Percentiles rank a stretch among this genome's conserved stretches.
Evolutionary conservation across 2,113 vertebrate species (phyloP).

Genomic region (Sceloporus undulatus): DNA sequence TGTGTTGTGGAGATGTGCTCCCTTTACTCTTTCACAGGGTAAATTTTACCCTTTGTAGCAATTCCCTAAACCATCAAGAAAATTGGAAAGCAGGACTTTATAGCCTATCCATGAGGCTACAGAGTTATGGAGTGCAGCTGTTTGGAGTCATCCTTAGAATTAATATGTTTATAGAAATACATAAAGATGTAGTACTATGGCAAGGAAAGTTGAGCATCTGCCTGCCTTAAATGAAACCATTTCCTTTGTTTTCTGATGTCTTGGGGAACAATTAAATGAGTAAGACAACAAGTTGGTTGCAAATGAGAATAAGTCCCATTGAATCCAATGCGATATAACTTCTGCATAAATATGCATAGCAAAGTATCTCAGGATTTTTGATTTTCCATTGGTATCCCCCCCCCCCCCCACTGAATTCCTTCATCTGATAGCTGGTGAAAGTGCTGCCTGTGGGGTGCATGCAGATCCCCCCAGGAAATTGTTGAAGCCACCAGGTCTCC

Average conservation of each 20-base stretch:
- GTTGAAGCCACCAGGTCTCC: too few species aligned
- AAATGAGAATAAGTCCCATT: not conserved
- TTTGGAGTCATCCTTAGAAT: conserved; percentile 18
- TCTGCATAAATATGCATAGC: not conserved
- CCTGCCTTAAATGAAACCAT: not conserved
- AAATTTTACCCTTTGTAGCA: not conserved
- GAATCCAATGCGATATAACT: not conserved
- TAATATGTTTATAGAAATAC: conserved; percentile 24
- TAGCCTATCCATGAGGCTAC: not conserved
- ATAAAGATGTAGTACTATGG: not conserved
- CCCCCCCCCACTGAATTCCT: not conserved
- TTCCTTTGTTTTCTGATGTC: not conserved
- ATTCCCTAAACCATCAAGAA: not conserved
- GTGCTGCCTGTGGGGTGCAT: too few species aligned
- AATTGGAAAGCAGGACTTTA: not conserved
- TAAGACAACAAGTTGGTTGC: not conserved
- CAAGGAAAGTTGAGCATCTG: not conserved
- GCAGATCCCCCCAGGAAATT: too few species aligned
- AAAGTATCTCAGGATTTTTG: not conserved
- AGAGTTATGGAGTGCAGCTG: not conserved
- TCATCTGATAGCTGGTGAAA: too few species aligned
- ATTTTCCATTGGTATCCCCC: not conserved
- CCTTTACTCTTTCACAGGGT: not conserved
- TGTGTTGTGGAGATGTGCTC: not conserved
- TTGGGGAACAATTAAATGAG: not conserved